phyloP scores from a whole-genome alignment of 2,888 invertebrate species.

The Drosophila colorata region DNA sequence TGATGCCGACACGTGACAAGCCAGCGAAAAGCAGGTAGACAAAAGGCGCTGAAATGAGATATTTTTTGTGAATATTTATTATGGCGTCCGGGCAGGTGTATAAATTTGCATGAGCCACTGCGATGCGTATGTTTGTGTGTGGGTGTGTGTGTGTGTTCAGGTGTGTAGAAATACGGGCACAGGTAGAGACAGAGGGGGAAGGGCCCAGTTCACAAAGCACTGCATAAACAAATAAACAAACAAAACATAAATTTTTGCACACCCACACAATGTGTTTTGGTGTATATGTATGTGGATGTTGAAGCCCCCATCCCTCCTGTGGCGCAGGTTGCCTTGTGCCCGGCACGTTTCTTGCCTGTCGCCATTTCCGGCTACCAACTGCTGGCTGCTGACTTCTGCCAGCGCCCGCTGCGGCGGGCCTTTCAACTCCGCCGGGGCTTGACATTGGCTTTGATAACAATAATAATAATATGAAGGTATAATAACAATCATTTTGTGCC shows the following conservation, averaged over 20 bases:
- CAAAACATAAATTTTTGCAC: constrained; percentile 73
- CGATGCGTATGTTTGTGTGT: constrained; percentile 23
- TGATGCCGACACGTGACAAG: constrained; percentile 85
- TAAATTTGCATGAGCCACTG: constrained; percentile 76
- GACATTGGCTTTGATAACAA: constrained; percentile 75
- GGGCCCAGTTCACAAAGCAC: constrained; percentile 62
- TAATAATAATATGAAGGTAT: constrained; percentile 72
- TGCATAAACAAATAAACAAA: constrained; percentile 79
- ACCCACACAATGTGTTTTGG: constrained; percentile 12
- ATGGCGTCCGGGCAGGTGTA: constrained; percentile 70
- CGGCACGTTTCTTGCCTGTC: constrained; percentile 57
- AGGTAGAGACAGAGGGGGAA: neutral
- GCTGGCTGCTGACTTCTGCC: constrained; percentile 12
- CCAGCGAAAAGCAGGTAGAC: constrained; percentile 68
- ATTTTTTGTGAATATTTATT: constrained; percentile 75
- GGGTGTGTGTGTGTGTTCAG: constrained; percentile 25
- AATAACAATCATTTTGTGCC: constrained; percentile 74
- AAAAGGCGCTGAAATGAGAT: constrained; percentile 79
- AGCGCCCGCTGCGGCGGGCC: constrained; percentile 19
- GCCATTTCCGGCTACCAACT: constrained; percentile 42
- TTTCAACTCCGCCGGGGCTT: constrained; percentile 42
- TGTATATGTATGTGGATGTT: constrained; percentile 6
- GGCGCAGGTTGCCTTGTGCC: constrained; percentile 44
- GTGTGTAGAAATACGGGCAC: constrained; percentile 10
- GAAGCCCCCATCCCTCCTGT: constrained; percentile 8